Evolutionary conservation across 1,140 invertebrate species (phyloP).

Genomic region (Phthorimaea operculella): DNA sequence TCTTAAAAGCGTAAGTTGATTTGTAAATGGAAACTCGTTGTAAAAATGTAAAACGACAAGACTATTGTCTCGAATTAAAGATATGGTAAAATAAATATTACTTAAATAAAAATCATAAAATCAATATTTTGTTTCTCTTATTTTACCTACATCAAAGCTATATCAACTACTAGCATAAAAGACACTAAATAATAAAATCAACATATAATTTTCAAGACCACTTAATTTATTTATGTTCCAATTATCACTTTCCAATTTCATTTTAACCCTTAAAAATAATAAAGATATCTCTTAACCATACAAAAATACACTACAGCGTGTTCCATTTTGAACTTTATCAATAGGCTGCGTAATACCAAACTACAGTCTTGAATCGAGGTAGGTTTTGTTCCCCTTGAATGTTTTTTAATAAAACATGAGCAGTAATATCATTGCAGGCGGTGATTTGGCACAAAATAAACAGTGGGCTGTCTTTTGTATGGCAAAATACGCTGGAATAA

Average conservation of each 20-base stretch:
- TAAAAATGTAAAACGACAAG: neutral
- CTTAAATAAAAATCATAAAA: neutral
- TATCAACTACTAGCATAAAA: too few species aligned
- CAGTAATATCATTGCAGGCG: constrained; percentile 57
- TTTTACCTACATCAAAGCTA: too few species aligned
- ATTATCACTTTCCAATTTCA: neutral
- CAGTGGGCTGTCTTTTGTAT: constrained; percentile 49
- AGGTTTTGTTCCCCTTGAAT: constrained; percentile 22
- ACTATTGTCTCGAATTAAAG: neutral
- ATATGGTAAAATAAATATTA: neutral
- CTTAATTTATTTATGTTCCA: too few species aligned
- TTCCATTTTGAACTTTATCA: neutral
- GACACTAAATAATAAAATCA: too few species aligned
- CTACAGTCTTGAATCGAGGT: neutral
- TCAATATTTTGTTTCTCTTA: neutral
- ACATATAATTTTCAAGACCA: too few species aligned
- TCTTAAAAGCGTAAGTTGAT: neutral
- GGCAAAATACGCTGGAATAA: constrained; percentile 57
- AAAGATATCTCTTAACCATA: neutral
- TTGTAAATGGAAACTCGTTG: neutral
- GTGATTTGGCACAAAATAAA: constrained; percentile 64
- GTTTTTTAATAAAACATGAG: constrained; percentile 63
- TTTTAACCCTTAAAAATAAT: constrained; percentile 1
- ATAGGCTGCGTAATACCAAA: neutral
- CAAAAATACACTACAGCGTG: neutral